Evolutionary conservation across 2,113 vertebrate genomes (phyloP).

Genomic region (Dendrocopos noguchii): DNA sequence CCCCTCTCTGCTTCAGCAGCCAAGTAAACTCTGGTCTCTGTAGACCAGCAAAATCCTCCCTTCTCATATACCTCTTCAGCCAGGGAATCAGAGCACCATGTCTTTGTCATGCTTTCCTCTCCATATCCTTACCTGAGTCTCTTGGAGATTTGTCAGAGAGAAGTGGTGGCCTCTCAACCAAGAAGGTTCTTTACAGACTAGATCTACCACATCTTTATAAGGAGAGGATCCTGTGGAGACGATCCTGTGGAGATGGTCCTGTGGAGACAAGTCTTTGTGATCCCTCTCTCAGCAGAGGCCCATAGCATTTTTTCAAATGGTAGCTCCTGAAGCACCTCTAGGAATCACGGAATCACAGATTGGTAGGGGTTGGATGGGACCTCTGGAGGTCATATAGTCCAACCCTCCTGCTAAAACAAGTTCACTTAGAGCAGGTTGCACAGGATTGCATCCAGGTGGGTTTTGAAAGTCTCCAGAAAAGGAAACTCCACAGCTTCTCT

Average conservation of each 20-base stretch:
- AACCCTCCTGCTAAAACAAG: too few species aligned
- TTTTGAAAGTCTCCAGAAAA: too few species aligned
- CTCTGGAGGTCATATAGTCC: too few species aligned
- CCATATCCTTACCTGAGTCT: not conserved
- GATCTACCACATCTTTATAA: not conserved
- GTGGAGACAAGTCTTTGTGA: not conserved
- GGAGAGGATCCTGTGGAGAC: not conserved
- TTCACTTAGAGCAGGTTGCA: too few species aligned
- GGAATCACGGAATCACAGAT: not conserved
- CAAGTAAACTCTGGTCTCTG: not conserved
- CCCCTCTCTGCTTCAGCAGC: conserved; percentile 9
- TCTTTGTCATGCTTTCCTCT: not conserved
- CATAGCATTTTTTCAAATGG: not conserved
- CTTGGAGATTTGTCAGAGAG: not conserved
- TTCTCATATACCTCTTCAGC: not conserved
- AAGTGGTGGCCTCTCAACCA: not conserved
- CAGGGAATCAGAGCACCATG: not conserved
- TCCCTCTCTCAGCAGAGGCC: not conserved
- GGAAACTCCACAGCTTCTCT: too few species aligned
- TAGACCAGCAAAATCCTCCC: not conserved
- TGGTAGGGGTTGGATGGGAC: too few species aligned
- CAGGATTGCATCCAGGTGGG: too few species aligned
- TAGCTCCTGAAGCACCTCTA: not conserved
- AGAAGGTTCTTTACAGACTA: not conserved
- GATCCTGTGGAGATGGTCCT: too few species aligned